Percentiles rank a stretch among this genome's conserved stretches.
Evolutionary conservation across 1,140 invertebrate genomes (phyloP).

Genomic region (Kradibia gibbosae): DNA sequence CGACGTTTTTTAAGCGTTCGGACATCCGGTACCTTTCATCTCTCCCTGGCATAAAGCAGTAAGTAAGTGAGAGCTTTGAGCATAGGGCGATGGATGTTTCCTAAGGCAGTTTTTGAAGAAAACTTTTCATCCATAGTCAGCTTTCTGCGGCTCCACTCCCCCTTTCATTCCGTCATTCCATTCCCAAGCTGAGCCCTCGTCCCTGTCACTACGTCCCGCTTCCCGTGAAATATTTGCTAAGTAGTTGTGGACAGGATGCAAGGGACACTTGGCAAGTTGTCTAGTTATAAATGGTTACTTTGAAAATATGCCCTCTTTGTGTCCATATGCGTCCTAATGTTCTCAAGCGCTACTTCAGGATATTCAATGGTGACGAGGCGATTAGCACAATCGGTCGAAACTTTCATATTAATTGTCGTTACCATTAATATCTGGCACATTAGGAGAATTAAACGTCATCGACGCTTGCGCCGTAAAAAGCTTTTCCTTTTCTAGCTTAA

Average conservation of each 20-base stretch:
- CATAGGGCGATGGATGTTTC: conserved; percentile 57
- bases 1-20: conserved; percentile 19
- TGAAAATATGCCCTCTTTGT: conserved; percentile 58
- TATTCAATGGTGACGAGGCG: conserved; percentile 32
- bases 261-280: conserved; percentile 33
- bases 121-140: conserved; percentile 60
- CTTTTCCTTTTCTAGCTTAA: no score
- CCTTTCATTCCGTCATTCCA: neutral
- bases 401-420: neutral
- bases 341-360: conserved; percentile 30
- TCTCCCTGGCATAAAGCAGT: neutral
- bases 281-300: conserved; percentile 64
- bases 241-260: conserved; percentile 58
- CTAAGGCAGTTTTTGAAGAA: conserved; percentile 66
- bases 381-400: neutral
- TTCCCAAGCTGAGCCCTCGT: conserved; percentile 20
- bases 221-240: conserved; percentile 65
- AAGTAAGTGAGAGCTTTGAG: conserved; percentile 15
- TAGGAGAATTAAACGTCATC: neutral
- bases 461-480: neutral
- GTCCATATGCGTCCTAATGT: conserved; percentile 64
- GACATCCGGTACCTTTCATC: neutral
- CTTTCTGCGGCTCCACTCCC: neutral
- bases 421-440: conserved; percentile 1
- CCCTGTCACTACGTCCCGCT: neutral